Evolutionary conservation across 2,797 vertebrate genomes (phyloP), one percentile per base, ranked within the genome.

Genomic region (Serranus cabrilla): DNA sequence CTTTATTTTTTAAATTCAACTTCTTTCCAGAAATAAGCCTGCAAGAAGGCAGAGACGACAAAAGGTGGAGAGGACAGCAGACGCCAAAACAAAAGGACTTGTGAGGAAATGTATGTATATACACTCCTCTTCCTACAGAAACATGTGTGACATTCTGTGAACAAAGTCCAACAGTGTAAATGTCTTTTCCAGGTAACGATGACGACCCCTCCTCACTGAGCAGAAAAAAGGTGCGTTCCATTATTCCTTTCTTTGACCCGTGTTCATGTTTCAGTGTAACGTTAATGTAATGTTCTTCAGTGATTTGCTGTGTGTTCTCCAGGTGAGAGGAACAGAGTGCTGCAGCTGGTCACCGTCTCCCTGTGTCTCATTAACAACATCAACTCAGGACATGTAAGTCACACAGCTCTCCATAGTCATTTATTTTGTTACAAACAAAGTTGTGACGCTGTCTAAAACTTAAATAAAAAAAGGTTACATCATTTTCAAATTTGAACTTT

Each of bases 371-470:
- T 17, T 89, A 50, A 75, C 82, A 13, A 61, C 89, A 4, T 77
- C 91, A 1, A 76, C 90, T 49, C 91, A 90, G 74, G 86, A 93
- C 68, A 73, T 92, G 95, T 96, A 90, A 94, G 94, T 89, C 16
- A 18, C 1, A 12, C 55, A 7, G 50, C 40, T 11, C 4, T 51
- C 16, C 11, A 2, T 39, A 17, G 23, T 11, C 0, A n/a, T 2
- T 63, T 46, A 17, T 69, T 2, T 2, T 6, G 16, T 31, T 9
- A 5, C 11, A 0, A 10, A 31, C 27, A 31, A 31, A 31, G 27
- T 31, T 31, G 27, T 31, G 27, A 31, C 27, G 27, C 27, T 31
- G 27, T 31, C 27, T 31, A 31, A 31, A 31, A 31, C 6, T 3
- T 31, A 3, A 31, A 31, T 31, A 3, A 31, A 31, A 31, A 31